Evolutionary conservation across 2,797 vertebrate species (phyloP), one percentile per base, ranked within the genome.

Genomic region (Harpagifer antarcticus): DNA sequence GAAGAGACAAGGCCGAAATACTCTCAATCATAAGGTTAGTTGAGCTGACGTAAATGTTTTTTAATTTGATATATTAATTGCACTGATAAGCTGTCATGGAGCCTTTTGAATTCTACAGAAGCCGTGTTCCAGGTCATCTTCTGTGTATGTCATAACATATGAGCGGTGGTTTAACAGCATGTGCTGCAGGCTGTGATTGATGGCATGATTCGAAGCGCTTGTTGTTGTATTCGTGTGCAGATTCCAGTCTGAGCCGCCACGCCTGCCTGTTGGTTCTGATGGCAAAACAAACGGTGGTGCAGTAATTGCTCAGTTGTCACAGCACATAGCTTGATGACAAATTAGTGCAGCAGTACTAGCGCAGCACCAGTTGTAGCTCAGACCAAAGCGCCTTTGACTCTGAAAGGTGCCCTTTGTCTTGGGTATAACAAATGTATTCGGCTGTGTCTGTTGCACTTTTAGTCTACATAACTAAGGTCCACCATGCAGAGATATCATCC

Each of bases 241-340:
- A 85, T 90, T 77, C 73, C 62, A 64, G 78, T 76, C 70, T 62
- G 84, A 78, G 74, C 55, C 62, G 65, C 75, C 82, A 84, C 59
- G 84, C 79, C 82, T 79, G 86, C 70, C 84, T 84, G 78, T 89
- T 91, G 85, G 81, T 88, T 88, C 65, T 90, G 85, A 92, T 91
- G 91, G 84, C 84, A 88, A 93, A 94, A 93, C 86, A 93, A 94
- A 92, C 79, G 65, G 79, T 85, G 89, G 86, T 79, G 90, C 88
- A 88, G 90, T 91, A 92, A 94, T 93, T 91, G 91, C 92, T 93
- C 86, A 91, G 90, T 87, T 93, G 93, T 94, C 89, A 93, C 76
- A 84, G 81, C 82, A 62, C 72, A 27, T 47, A 74, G 84, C 75
- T 87, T 87, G 90, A 88, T 93, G 92, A 94, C 90, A 92, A 92